Evolutionary conservation across 2,888 invertebrate genomes (phyloP).

Genomic region (Rambutsinella grinnellia): DNA sequence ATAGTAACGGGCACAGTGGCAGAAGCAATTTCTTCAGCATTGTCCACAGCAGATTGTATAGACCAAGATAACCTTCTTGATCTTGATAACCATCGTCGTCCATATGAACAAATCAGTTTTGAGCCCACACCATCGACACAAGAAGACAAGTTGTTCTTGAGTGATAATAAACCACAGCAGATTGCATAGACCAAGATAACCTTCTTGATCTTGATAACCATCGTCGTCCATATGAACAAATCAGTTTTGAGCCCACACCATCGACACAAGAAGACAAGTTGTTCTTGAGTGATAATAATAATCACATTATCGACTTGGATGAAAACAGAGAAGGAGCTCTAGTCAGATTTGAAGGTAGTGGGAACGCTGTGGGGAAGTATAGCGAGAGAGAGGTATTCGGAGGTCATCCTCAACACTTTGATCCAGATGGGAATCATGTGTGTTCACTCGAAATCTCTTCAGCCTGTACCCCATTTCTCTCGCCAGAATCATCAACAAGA

Average conservation of each 20-base stretch:
- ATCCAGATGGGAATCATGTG: slow-evolving; percentile 34
- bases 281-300: slow-evolving; percentile 1
- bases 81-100: no score
- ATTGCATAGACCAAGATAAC: neutral
- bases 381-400: neutral
- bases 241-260: no score
- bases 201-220: no score
- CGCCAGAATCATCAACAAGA: neutral
- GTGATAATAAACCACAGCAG: slow-evolving; percentile 18
- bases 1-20: slow-evolving; percentile 22
- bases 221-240: no score
- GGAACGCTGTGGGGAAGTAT: neutral
- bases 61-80: neutral
- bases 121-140: no score
- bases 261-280: neutral
- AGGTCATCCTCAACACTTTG: neutral
- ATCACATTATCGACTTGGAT: neutral
- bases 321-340: neutral
- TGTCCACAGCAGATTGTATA: slow-evolving; percentile 28
- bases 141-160: neutral
- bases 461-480: slow-evolving; percentile 21
- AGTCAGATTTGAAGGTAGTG: neutral
- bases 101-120: no score
- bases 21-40: slow-evolving; percentile 35
- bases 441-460: neutral